Percentiles rank a stretch among this genome's conserved stretches.
phyloP scores from a whole-genome alignment of 2,888 invertebrate genomes.

The Corbicula japonica region DNA sequence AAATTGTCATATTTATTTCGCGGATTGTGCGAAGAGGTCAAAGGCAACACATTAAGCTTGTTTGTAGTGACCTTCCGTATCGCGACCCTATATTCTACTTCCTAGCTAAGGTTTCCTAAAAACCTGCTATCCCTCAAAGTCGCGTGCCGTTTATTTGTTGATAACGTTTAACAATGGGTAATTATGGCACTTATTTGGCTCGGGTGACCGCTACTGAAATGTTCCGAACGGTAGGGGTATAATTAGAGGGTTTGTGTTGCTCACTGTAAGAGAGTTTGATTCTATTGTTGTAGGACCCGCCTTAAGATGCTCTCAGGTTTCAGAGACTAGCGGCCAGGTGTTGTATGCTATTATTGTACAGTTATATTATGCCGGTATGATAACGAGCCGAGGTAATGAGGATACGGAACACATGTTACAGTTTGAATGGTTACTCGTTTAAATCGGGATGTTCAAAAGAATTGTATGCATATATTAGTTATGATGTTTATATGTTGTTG shows the following conservation, averaged over 20 bases:
- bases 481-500: too few relatives aligned
- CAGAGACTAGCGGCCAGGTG: constrained; percentile 31
- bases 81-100: constrained; percentile 9
- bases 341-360: constrained; percentile 22
- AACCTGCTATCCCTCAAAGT: constrained; percentile 63
- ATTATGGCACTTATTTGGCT: constrained; percentile 62
- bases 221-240: constrained; percentile 24
- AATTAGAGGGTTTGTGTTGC: constrained; percentile 27
- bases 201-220: constrained; percentile 54
- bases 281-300: constrained; percentile 31
- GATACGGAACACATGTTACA: too few relatives aligned
- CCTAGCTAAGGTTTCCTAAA: constrained; percentile 35
- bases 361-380: constrained; percentile 9
- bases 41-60: constrained; percentile 31
- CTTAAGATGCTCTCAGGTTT: constrained; percentile 28
- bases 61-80: constrained; percentile 27
- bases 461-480: too few relatives aligned
- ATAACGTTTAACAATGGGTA: constrained; percentile 61
- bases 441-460: too few relatives aligned
- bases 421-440: too few relatives aligned
- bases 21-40: constrained; percentile 42
- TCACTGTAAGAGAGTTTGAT: constrained; percentile 6
- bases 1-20: constrained; percentile 61
- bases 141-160: constrained; percentile 67
- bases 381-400: too few relatives aligned